These are phyloP conservation scores for Paraplagusia blochii DNA, from an alignment of 2,113 vertebrate species.

Conservation along the genomic window DNA sequence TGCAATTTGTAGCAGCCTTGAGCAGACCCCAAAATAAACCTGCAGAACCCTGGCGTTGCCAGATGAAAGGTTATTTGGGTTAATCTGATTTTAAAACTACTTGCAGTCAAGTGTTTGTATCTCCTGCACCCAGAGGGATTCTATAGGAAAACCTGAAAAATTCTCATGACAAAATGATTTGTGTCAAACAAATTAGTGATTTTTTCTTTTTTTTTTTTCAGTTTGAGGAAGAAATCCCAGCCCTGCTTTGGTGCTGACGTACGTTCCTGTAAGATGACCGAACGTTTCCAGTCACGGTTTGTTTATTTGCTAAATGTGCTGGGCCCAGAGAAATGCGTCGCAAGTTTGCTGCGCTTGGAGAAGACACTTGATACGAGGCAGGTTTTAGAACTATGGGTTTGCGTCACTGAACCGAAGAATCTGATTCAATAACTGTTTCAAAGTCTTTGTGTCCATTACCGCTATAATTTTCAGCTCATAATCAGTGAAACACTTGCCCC, in stretches of 20 bases:
- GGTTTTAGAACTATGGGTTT: slow-evolving; percentile 20
- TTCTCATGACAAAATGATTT: slow-evolving; percentile 5
- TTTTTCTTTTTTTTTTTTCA: background rate
- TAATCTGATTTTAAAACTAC: slow-evolving; percentile 18
- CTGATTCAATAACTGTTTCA: slow-evolving; percentile 30
- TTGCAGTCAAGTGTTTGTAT: background rate
- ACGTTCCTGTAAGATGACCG: slow-evolving; percentile 14
- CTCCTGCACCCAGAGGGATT: background rate
- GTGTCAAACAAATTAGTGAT: slow-evolving; percentile 24
- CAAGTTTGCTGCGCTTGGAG: slow-evolving; percentile 13
- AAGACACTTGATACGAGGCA: slow-evolving; percentile 33
- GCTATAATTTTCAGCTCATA: slow-evolving; percentile 6
- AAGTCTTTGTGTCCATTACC: slow-evolving; percentile 1
- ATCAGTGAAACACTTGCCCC: slow-evolving; percentile 7
- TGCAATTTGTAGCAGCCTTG: slow-evolving; percentile 11
- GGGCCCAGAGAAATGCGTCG: slow-evolving; percentile 5
- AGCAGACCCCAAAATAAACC: slow-evolving; percentile 23
- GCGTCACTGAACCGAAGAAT: slow-evolving; percentile 32
- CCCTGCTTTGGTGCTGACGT: background rate
- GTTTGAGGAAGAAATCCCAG: background rate
- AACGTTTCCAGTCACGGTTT: slow-evolving; percentile 53
- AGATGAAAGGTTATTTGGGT: slow-evolving; percentile 22
- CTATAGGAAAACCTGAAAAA: background rate
- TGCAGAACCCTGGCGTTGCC: background rate
- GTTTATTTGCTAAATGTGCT: slow-evolving; percentile 53